These are phyloP conservation scores for Petrocephalus microphthalmus DNA, from an alignment of 2,113 vertebrate species.

Conservation along the genomic window DNA sequence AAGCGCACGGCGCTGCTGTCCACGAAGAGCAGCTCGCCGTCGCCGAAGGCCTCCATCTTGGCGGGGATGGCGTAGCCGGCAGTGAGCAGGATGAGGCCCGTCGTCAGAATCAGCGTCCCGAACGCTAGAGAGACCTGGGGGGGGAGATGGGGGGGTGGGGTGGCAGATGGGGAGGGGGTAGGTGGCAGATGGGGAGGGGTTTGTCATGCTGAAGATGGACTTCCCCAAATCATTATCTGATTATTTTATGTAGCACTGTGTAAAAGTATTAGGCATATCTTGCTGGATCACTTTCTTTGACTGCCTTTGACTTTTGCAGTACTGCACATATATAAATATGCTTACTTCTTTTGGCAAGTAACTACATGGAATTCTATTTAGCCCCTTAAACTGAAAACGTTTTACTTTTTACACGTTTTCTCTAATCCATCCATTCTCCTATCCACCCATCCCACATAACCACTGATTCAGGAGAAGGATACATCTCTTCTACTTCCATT, in stretches of 20 bases:
- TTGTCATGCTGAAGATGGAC: not conserved
- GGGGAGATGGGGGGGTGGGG: not conserved
- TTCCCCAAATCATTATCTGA: not conserved
- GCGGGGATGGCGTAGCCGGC: constrained; percentile 75
- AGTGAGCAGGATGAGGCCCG: constrained; percentile 74
- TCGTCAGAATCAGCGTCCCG: constrained; percentile 66
- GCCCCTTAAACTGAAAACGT: not conserved
- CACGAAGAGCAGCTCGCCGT: constrained; percentile 81
- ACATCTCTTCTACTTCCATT: not conserved
- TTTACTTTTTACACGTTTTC: not conserved
- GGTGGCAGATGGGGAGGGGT: not conserved
- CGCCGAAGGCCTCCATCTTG: constrained; percentile 85
- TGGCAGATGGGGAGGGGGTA: not conserved
- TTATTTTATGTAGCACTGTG: not conserved
- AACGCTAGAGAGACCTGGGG: constrained; percentile 78
- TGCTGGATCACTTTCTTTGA: too few species aligned
- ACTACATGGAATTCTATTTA: not conserved
- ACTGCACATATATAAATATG: not conserved
- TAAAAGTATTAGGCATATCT: not conserved
- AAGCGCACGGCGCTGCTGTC: constrained; percentile 75
- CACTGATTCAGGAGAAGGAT: not conserved
- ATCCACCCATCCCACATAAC: not conserved
- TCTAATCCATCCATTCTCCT: not conserved
- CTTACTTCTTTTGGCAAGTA: not conserved
- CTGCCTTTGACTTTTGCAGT: not conserved